Conservation (phyloP, 1,140 invertebrate species). For the Diachasmimorpha longicaudata region DNA sequence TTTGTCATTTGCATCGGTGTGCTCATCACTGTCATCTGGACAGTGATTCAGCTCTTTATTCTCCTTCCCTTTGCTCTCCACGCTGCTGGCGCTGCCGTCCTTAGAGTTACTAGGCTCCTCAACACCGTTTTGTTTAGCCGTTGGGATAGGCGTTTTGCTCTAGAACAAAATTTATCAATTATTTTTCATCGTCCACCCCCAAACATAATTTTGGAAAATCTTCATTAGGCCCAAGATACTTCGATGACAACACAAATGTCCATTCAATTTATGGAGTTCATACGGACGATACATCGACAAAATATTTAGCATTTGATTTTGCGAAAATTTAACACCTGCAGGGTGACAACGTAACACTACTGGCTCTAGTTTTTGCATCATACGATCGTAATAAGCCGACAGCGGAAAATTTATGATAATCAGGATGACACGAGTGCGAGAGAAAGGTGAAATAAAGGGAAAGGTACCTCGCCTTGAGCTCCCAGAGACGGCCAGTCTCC, state of each 20-base stretch:
- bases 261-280: constrained; percentile 12
- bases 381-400: neutral
- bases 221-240: neutral
- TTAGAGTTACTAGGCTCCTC: constrained; percentile 47
- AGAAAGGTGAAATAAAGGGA: neutral
- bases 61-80: constrained; percentile 53
- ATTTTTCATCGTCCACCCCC: too few relatives aligned
- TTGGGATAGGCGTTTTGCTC: constrained; percentile 49
- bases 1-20: constrained; percentile 53
- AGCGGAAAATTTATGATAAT: neutral
- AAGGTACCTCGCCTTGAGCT: constrained; percentile 60
- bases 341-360: constrained; percentile 21
- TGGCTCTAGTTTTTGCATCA: constrained; percentile 53
- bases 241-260: constrained; percentile 12
- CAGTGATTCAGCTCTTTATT: constrained; percentile 57
- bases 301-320: constrained; percentile 34
- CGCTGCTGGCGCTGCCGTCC: constrained; percentile 40
- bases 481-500: constrained; percentile 82
- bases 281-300: neutral
- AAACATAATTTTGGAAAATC: neutral
- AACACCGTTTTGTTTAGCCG: constrained; percentile 54
- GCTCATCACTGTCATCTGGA: constrained; percentile 56
- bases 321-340: constrained; percentile 54
- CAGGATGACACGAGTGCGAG: neutral
- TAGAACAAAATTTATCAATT: constrained; percentile 12